Conservation (phyloP, 2,797 vertebrate genomes). For the Molossus molossus region DNA sequence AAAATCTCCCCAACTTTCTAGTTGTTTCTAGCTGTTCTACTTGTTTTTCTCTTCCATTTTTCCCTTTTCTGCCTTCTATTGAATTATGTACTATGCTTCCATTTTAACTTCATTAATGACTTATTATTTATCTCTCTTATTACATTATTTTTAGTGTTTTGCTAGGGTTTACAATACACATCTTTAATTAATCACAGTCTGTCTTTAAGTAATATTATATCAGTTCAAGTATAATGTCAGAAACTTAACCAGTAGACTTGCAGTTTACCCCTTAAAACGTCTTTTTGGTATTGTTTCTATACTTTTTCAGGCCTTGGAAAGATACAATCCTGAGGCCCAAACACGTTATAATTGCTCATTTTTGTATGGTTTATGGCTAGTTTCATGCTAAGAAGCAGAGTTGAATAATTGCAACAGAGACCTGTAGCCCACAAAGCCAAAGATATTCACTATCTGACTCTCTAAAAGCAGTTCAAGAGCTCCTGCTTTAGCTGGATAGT, state of each 20-base stretch:
- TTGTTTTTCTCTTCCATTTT: not conserved
- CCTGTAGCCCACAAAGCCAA: not conserved
- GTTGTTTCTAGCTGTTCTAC: not conserved
- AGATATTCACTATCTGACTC: not conserved
- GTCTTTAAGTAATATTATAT: not conserved
- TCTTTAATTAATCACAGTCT: not conserved
- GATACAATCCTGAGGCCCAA: not conserved
- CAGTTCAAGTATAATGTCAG: not conserved
- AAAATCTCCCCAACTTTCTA: not conserved
- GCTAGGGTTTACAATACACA: not conserved
- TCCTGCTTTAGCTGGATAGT: not conserved
- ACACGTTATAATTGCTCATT: not conserved
- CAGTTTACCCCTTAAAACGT: not conserved
- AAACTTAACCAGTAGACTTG: not conserved
- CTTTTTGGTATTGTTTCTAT: not conserved
- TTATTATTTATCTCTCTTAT: not conserved
- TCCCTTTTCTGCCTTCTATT: not conserved
- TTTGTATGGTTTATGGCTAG: constrained; percentile 6
- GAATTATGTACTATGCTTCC: not conserved
- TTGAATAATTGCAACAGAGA: not conserved
- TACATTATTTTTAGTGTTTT: constrained; percentile 16
- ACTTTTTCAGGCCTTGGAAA: not conserved
- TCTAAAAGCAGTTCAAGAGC: not conserved
- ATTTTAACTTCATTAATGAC: constrained; percentile 5
- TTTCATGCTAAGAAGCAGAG: not conserved